These are phyloP conservation scores for Rousettus leschenaultii DNA, from an alignment of 2,113 vertebrate species.

Conservation along the genomic window DNA sequence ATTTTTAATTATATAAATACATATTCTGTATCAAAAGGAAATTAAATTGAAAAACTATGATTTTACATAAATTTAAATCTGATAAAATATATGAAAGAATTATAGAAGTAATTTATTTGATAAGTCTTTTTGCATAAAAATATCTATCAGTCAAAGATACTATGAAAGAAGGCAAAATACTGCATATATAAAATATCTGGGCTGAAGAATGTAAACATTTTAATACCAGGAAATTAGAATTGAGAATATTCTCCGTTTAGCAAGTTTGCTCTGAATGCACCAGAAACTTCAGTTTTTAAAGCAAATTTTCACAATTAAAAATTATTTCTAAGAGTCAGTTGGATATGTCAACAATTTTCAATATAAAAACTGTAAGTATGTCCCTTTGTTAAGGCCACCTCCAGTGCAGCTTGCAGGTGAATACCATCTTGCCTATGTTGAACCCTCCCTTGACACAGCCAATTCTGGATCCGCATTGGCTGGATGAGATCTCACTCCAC, in stretches of 20 bases:
- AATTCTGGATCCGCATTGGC: too few species aligned
- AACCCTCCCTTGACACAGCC: too few species aligned
- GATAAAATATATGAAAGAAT: background rate
- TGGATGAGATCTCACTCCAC: too few species aligned
- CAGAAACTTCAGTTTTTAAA: background rate
- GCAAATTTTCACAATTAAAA: background rate
- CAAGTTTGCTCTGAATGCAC: background rate
- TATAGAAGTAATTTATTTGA: background rate
- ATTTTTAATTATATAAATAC: slow-evolving; percentile 43
- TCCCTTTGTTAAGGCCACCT: too few species aligned
- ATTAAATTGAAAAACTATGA: slow-evolving; percentile 5
- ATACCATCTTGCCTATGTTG: too few species aligned
- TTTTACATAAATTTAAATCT: slow-evolving; percentile 31
- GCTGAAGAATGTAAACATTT: background rate
- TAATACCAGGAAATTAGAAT: background rate
- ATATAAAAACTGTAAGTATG: background rate
- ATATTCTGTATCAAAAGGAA: background rate
- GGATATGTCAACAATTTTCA: background rate
- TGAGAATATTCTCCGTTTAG: background rate
- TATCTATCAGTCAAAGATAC: background rate
- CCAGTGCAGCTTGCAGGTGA: too few species aligned
- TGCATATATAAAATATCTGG: background rate
- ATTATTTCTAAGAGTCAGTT: background rate
- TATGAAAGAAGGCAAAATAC: background rate
- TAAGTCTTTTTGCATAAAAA: background rate